Base-by-base conservation (phyloP, 2,113 vertebrate species). In the Anguilla japonica region DNA sequence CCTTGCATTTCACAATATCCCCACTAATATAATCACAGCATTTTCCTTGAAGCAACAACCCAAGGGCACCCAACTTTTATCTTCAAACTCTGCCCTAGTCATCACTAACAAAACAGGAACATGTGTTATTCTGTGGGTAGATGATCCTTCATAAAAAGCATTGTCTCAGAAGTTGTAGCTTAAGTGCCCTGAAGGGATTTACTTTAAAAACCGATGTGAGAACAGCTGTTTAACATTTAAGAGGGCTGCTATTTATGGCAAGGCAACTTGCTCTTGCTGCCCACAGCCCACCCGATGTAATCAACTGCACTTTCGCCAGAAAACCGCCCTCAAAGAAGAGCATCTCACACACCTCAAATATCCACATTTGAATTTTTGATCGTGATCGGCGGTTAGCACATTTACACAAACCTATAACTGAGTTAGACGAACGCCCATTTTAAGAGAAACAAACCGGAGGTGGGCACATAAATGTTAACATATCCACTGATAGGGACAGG, bases 181-280 rank as follows among this genome's bases (percentile, higher is more conserved):
- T 90, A 90, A 91, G 89, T 91, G 91, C 84, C 86, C 88, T 90
- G 87, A 60, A 87, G 91, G 86, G 88, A 91, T 80, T 20, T 1
- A 26, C 63, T 87, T 90, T 91, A 90, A 91, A 89, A 92, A 90
- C 88, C 85, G 8, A 86, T 78, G 89, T 86, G 84, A 92, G 91
- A 92, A 91, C 93, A 92, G 91, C 91, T 91, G 92, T 86, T 92
- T 88, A 89, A 88, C 39, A 85, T 92, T 90, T 84, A 56, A 85
- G 60, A 82, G 87, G 84, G 88, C 39, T 71, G 67, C 79, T 89
- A 87, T 90, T 92, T 93, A 90, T 87, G 91, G 86, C 83, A 85
- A 71, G 46, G 71, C 82, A 90, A 60, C n/a, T 88, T 88, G 67
- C 40, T 90, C 90, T 84, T 85, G 85, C 88, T 86, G 90, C 57